Evolutionary conservation across 2,113 vertebrate species (phyloP), one percentile per base, ranked within the genome.

Genomic region (Grammomys surdaster): DNA sequence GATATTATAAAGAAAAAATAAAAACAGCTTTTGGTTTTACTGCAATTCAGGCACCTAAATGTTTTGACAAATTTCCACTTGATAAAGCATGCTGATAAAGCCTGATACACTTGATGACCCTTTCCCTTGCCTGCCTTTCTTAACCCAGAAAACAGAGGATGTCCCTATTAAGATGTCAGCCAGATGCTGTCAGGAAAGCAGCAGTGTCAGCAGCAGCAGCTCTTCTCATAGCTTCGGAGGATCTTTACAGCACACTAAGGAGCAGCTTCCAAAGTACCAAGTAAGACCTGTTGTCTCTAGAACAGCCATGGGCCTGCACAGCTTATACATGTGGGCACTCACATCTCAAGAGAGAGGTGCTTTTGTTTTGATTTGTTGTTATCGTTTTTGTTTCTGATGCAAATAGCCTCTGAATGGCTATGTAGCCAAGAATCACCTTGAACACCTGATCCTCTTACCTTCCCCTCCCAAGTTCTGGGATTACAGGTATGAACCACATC

Each of bases 221-320:
- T 98, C 98, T 80, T 95, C 97, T 43, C 97, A 97, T 10, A 78
- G 92, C 78, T 89, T 98, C 4, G 7, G 96, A 22, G 97, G 80
- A 28, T 97, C 93, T 43, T 84, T 96, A 17, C 97, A 97, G 1
- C 96, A 92, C 4, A 31, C 97, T 9, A 98, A 97, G 96, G 98
- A 99, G 48, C 98, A 98, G 56, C 96, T 98, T 89, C 98, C 98
- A 0, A 99, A 98, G 92, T 99, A 99, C 97, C 99, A 99, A 98
- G 99, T 99, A 98, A 90, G 77, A 5, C 2, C 0, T 3, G 43
- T n/a, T 46, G 56, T 11, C 48, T 0, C 0, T 11, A 22, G 31
- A 88, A 0, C 3, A 0, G 24, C 76, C 6, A 0, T 10, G 24
- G 22, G n/a, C 33, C 3, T 31, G 82, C 26, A 17, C 40, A 43